These are phyloP conservation scores for Anguilla megastoma DNA, from an alignment of 2,797 vertebrate genomes.

Conservation along the genomic window DNA sequence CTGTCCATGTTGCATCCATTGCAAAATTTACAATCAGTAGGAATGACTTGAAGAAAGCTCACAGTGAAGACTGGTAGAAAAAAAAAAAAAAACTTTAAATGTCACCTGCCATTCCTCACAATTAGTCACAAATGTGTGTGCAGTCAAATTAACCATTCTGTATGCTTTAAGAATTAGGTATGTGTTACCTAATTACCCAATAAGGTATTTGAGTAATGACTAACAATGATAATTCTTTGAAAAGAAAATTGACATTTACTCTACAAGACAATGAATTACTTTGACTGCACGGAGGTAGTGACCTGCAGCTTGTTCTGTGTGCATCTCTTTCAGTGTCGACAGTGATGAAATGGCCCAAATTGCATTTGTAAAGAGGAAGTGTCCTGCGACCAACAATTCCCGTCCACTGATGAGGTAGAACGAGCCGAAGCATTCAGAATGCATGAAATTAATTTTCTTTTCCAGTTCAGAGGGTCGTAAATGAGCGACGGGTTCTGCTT, in stretches of 20 bases:
- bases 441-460: conserved; percentile 12
- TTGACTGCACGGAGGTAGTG: background rate
- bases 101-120: background rate
- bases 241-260: background rate
- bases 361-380: background rate
- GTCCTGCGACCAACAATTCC: background rate
- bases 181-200: too few species aligned
- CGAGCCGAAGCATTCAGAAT: background rate
- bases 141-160: background rate
- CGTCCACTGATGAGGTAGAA: background rate
- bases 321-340: background rate
- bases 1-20: background rate
- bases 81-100: background rate
- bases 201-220: background rate
- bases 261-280: background rate
- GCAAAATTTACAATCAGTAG: background rate
- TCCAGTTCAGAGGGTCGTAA: background rate
- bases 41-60: background rate
- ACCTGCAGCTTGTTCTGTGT: background rate
- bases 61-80: background rate
- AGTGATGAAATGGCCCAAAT: background rate
- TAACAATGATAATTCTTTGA: background rate
- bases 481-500: conserved; percentile 2
- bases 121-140: background rate
- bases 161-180: background rate